A percentile compares a stretch with the other conserved stretches of the same genome.
phyloP scores from a whole-genome alignment of 2,797 vertebrate genomes.

The Falco biarmicus region DNA sequence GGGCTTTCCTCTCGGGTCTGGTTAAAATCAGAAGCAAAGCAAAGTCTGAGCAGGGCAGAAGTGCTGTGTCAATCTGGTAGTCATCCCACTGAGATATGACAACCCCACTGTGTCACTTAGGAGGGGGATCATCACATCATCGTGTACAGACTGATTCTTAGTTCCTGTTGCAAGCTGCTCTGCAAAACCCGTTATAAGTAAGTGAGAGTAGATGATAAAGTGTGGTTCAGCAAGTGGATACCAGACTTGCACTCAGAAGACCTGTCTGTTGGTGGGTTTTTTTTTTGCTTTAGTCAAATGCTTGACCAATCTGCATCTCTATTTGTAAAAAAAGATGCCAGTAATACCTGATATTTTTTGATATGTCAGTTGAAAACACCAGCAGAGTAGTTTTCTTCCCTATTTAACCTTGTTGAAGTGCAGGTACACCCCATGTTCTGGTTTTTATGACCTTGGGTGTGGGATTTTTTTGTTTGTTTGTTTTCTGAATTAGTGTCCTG shows the following conservation, averaged over 20 bases:
- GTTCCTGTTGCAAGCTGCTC: neutral
- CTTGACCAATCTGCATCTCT: neutral
- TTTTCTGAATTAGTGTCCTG: neutral
- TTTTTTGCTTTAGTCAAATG: neutral
- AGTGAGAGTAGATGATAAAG: neutral
- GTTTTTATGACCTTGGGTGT: neutral
- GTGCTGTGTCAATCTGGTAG: neutral
- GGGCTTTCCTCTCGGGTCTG: neutral
- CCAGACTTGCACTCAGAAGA: neutral
- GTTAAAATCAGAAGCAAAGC: neutral
- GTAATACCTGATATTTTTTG: neutral
- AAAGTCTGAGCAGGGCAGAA: neutral
- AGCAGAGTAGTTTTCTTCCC: neutral
- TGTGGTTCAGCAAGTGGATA: neutral
- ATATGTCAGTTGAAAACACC: neutral
- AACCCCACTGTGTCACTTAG: neutral
- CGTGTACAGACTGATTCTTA: neutral
- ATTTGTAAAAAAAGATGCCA: neutral
- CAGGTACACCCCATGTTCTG: neutral
- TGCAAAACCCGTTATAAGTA: neutral
- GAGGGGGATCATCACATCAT: neutral
- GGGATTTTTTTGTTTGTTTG: neutral
- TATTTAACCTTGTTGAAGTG: neutral
- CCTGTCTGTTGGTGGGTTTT: neutral
- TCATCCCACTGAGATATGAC: neutral